Evolutionary conservation across 2,888 invertebrate genomes (phyloP).

Genomic region (Synergus umbraculus): DNA sequence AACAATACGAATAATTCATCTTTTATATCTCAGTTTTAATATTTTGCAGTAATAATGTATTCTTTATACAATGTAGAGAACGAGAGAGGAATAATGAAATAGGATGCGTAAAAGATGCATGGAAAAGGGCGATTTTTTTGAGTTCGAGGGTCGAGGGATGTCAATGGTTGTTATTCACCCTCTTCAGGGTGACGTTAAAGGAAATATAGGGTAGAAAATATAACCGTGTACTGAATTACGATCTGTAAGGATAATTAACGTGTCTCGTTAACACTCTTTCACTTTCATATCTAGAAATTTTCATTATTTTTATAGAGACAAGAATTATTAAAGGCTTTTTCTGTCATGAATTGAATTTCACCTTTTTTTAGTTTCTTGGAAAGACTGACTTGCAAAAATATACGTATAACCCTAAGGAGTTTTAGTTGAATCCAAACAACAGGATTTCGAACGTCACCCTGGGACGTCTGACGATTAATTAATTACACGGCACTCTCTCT

Average conservation of each 20-base stretch:
- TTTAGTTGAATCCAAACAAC: slow-evolving; percentile 30
- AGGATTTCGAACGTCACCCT: slow-evolving; percentile 48
- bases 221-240: slow-evolving; percentile 1
- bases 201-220: slow-evolving; percentile 10
- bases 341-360: neutral
- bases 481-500: slow-evolving; percentile 61
- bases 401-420: neutral
- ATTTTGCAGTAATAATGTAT: neutral
- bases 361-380: neutral
- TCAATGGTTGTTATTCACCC: slow-evolving; percentile 36
- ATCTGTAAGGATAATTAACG: slow-evolving; percentile 26
- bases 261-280: slow-evolving; percentile 14
- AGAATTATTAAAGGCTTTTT: neutral
- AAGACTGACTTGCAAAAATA: slow-evolving; percentile 36
- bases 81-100: neutral
- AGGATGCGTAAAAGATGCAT: slow-evolving; percentile 2
- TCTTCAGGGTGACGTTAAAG: slow-evolving; percentile 17
- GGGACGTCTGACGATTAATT: slow-evolving; percentile 62
- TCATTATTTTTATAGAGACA: neutral
- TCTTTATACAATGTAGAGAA: neutral
- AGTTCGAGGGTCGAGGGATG: slow-evolving; percentile 31
- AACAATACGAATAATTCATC: neutral
- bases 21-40: neutral
- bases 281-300: neutral
- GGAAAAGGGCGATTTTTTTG: slow-evolving; percentile 32